phyloP scores from a whole-genome alignment of 2,888 invertebrate species.

The Lepidochitona cinerea region DNA sequence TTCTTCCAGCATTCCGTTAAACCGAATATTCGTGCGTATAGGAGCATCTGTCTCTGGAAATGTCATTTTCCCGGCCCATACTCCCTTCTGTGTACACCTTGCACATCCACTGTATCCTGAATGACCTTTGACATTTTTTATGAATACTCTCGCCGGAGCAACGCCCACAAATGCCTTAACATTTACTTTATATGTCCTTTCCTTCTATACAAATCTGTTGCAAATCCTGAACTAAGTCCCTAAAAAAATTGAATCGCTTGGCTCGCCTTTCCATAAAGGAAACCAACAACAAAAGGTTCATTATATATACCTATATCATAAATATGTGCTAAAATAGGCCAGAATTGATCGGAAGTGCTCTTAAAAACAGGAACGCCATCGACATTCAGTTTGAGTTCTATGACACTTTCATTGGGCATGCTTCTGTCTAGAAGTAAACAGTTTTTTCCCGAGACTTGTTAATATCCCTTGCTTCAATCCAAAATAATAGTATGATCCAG shows the following conservation, averaged over 20 bases:
- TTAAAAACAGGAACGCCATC: too few relatives aligned
- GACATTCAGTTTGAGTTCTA: too few relatives aligned
- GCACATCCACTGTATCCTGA: slow-evolving; percentile 55
- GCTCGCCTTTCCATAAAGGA: slow-evolving; percentile 34
- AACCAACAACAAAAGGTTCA: too few relatives aligned
- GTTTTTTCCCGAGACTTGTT: too few relatives aligned
- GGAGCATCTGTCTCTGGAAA: slow-evolving; percentile 4
- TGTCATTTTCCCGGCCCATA: slow-evolving; percentile 14
- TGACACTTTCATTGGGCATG: too few relatives aligned
- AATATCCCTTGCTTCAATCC: too few relatives aligned
- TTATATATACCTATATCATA: slow-evolving; percentile 26
- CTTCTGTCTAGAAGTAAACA: slow-evolving; percentile 30
- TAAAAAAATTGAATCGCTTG: slow-evolving; percentile 23
- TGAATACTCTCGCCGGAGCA: slow-evolving; percentile 46
- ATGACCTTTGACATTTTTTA: slow-evolving; percentile 47
- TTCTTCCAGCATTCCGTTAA: neutral
- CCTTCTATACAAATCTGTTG: neutral
- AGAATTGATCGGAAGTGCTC: slow-evolving; percentile 22
- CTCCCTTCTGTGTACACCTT: slow-evolving; percentile 37
- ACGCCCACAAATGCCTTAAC: slow-evolving; percentile 57
- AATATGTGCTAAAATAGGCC: slow-evolving; percentile 29
- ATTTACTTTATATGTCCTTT: neutral
- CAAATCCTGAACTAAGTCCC: slow-evolving; percentile 27
- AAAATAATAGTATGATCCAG: too few relatives aligned
- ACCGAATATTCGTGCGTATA: neutral